A percentile compares a stretch with the other conserved stretches of the same genome.
These are phyloP conservation scores for Jacana jacana DNA, from an alignment of 2,113 vertebrate genomes.

Conservation along the genomic window DNA sequence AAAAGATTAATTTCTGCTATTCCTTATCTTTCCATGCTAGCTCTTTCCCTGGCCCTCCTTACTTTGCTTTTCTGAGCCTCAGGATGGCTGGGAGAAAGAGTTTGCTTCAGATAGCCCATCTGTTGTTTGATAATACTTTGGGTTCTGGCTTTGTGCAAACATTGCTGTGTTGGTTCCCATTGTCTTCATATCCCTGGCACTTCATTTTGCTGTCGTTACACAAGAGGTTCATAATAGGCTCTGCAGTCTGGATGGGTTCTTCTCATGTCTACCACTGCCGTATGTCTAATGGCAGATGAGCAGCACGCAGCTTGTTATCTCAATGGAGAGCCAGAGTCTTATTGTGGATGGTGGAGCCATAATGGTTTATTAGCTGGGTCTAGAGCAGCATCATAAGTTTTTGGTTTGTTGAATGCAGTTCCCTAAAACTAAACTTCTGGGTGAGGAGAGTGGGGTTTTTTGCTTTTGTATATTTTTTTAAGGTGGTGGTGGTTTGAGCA, in stretches of 20 bases:
- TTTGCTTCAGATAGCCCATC: neutral
- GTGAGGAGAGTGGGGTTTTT: rapidly evolving
- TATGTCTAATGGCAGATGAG: neutral
- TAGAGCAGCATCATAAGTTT: neutral
- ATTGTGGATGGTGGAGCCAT: rapidly evolving
- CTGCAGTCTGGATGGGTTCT: neutral
- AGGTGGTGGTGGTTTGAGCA: neutral
- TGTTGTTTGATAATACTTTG: neutral
- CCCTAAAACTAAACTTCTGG: neutral
- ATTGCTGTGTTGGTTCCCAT: neutral
- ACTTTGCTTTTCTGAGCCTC: neutral
- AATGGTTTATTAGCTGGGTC: neutral
- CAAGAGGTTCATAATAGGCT: neutral
- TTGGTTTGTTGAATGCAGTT: neutral
- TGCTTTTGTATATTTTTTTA: too few relatives aligned
- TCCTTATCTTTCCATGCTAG: neutral
- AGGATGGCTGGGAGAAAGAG: neutral
- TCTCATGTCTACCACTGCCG: neutral
- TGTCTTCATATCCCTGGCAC: neutral
- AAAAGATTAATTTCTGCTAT: neutral
- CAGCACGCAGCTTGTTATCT: neutral
- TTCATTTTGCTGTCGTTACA: rapidly evolving
- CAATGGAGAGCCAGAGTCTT: neutral
- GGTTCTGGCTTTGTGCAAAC: neutral
- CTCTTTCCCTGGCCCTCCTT: neutral